A percentile compares a stretch with the other conserved stretches of the same genome.
Evolutionary conservation across 1,140 invertebrate species (phyloP).

Genomic region (Panonychus citri): DNA sequence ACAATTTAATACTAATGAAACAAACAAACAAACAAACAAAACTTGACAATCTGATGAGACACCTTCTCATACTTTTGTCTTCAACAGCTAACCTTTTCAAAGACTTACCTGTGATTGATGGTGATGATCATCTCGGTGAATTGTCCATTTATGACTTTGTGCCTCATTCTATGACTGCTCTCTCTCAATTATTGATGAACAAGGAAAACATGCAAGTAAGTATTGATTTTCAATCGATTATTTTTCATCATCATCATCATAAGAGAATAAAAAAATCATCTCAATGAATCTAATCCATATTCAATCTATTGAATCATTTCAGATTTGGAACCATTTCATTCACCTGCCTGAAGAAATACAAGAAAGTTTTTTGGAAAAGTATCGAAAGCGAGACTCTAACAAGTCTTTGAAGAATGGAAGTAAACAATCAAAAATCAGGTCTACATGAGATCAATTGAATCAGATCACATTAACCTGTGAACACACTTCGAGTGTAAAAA

Average conservation of each 20-base stretch:
- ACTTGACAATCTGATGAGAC: not conserved
- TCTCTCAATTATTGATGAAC: slow-evolving; percentile 18
- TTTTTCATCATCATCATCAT: no score
- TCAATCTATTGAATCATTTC: no score
- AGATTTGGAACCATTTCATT: no score
- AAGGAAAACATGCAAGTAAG: slow-evolving; percentile 18
- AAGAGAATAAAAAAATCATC: no score
- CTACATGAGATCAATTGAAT: no score
- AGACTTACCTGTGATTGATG: slow-evolving; percentile 2
- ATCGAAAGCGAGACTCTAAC: slow-evolving; percentile 19
- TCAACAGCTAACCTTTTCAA: not conserved
- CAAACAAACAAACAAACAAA: not conserved
- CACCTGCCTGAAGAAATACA: slow-evolving; percentile 55
- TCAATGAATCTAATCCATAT: no score
- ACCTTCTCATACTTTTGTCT: not conserved
- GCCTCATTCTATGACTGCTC: slow-evolving; percentile 16
- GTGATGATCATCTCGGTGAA: slow-evolving; percentile 16
- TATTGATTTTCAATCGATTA: no score
- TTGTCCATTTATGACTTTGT: slow-evolving; percentile 19
- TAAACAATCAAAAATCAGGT: no score
- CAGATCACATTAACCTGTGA: no score
- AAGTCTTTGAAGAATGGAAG: not conserved
- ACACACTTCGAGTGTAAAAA: no score
- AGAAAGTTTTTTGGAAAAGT: slow-evolving; percentile 83
- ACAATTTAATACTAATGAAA: not conserved